Percentiles rank a stretch among this genome's conserved stretches.
phyloP scores from a whole-genome alignment of 2,113 vertebrate genomes.

The Silurus meridionalis region DNA sequence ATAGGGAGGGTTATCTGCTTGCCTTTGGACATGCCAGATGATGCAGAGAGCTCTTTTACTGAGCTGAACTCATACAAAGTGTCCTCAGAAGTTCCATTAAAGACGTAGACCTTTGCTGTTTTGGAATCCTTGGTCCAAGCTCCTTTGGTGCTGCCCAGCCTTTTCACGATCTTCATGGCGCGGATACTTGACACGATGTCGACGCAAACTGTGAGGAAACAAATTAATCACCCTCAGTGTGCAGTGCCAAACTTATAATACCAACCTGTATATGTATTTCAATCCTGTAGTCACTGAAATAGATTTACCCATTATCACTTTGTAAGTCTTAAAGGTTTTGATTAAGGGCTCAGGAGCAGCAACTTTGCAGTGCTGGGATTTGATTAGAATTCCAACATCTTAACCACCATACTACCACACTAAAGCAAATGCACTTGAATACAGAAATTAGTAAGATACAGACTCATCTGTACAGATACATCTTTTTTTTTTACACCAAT shows the following conservation, averaged over 20 bases:
- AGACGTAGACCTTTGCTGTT: constrained; percentile 86
- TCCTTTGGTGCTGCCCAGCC: constrained; percentile 81
- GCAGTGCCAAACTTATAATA: not conserved
- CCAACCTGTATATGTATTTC: not conserved
- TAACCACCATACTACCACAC: too few relatives aligned
- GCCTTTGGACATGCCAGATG: constrained; percentile 73
- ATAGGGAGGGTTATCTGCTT: constrained; percentile 80
- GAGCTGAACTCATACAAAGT: constrained; percentile 81
- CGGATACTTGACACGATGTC: constrained; percentile 87
- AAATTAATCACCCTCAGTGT: not conserved
- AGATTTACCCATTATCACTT: not conserved
- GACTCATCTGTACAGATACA: not conserved
- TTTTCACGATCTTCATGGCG: constrained; percentile 94
- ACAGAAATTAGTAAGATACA: not conserved
- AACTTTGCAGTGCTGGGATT: not conserved
- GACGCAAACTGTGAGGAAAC: constrained; percentile 78
- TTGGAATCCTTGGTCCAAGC: constrained; percentile 89
- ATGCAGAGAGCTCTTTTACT: constrained; percentile 81
- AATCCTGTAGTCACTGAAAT: not conserved
- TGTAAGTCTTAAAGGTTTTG: too few relatives aligned
- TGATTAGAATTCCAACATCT: too few relatives aligned
- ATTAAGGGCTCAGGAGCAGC: too few relatives aligned
- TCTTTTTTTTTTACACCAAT: not conserved
- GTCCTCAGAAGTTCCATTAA: constrained; percentile 84
- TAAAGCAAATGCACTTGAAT: not conserved